These are phyloP conservation scores for Cryptops parisi DNA, from an alignment of 2,888 invertebrate species.

Conservation along the genomic window DNA sequence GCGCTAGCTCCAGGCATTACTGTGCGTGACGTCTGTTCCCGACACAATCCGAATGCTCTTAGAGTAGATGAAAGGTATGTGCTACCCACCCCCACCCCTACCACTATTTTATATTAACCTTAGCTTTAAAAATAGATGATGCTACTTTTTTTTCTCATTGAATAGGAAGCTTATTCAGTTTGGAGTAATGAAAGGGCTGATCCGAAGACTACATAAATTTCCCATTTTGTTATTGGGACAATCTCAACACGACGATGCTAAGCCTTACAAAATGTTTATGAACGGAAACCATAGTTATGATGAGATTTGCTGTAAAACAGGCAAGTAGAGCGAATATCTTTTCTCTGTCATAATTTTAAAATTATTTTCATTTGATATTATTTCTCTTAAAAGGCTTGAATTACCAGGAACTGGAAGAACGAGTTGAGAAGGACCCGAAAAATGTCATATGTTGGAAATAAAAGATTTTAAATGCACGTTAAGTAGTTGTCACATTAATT, in stretches of 20 bases:
- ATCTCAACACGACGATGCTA: slow-evolving; percentile 21
- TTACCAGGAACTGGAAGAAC: slow-evolving; percentile 58
- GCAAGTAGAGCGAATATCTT: slow-evolving; percentile 19
- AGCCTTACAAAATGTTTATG: slow-evolving; percentile 40
- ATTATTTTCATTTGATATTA: neutral
- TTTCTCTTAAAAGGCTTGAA: slow-evolving; percentile 40
- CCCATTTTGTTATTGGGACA: slow-evolving; percentile 27
- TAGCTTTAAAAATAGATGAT: neutral
- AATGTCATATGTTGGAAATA: slow-evolving; percentile 48
- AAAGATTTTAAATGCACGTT: neutral
- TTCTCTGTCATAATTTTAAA: too few species aligned
- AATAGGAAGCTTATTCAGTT: slow-evolving; percentile 68
- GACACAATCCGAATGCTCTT: slow-evolving; percentile 54
- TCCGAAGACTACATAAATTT: slow-evolving; percentile 59
- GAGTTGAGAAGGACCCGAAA: slow-evolving; percentile 68
- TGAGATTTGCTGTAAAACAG: slow-evolving; percentile 74
- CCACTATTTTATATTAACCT: neutral
- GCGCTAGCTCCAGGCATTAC: slow-evolving; percentile 62
- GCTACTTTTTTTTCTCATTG: neutral
- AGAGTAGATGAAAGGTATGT: slow-evolving; percentile 36
- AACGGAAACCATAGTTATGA: slow-evolving; percentile 69
- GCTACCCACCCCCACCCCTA: neutral
- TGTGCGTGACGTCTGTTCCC: slow-evolving; percentile 56
- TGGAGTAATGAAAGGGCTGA: slow-evolving; percentile 69
- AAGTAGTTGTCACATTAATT: too few species aligned